Evolutionary conservation across 2,888 invertebrate genomes (phyloP).

Genomic region (Lissocephala sabroskyi): DNA sequence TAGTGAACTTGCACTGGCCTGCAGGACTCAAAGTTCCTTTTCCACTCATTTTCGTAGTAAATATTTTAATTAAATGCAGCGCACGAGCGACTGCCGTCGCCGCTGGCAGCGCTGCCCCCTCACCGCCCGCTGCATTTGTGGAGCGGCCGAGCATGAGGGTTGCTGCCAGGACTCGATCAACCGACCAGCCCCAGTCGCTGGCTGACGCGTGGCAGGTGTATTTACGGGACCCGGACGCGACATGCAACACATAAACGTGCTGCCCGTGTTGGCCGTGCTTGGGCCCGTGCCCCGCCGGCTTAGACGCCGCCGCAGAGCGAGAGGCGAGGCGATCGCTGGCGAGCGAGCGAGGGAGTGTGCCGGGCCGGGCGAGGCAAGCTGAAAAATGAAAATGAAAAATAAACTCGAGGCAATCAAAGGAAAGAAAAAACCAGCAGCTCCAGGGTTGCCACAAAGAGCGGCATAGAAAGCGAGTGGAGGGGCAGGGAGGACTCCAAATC

Average conservation of each 20-base stretch:
- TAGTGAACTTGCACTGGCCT: background rate
- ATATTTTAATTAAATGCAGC: slow-evolving; percentile 69
- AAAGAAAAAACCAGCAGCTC: slow-evolving; percentile 19
- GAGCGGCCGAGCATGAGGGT: background rate
- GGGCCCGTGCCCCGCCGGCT: slow-evolving; percentile 36
- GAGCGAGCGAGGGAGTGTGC: no score
- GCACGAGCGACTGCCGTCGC: slow-evolving; percentile 15
- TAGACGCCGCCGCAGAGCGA: no score
- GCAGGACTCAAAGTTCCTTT: slow-evolving; percentile 12
- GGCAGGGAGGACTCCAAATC: no score
- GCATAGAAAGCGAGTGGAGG: background rate
- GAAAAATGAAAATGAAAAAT: slow-evolving; percentile 52
- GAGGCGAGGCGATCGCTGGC: no score
- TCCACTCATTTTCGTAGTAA: slow-evolving; percentile 53
- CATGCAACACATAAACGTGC: background rate
- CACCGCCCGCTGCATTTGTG: background rate
- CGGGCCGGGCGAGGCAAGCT: slow-evolving; percentile 26
- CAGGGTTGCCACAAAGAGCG: slow-evolving; percentile 35
- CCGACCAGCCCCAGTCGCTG: slow-evolving; percentile 21
- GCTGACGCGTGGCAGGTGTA: slow-evolving; percentile 71
- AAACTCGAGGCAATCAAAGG: slow-evolving; percentile 9
- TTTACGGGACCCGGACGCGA: slow-evolving; percentile 51
- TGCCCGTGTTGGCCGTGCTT: background rate
- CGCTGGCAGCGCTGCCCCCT: background rate
- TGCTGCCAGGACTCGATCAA: slow-evolving; percentile 5